These are phyloP conservation scores for Brachionus rubens DNA, from an alignment of 1,140 invertebrate genomes.

Conservation along the genomic window DNA sequence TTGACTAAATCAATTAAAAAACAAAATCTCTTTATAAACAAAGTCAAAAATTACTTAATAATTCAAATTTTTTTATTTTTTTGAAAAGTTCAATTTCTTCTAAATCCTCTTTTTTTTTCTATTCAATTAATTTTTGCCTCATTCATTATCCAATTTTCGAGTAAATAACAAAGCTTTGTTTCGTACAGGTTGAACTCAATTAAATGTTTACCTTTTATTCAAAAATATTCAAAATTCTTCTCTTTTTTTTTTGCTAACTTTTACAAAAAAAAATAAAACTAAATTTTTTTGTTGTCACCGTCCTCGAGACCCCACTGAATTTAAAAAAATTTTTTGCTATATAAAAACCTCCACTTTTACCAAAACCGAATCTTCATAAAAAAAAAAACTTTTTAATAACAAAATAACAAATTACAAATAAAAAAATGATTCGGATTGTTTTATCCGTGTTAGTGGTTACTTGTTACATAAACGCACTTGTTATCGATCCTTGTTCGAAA, in stretches of 20 bases:
- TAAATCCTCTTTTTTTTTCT: slow-evolving; percentile 29
- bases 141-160: slow-evolving; percentile 18
- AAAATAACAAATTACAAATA: neutral
- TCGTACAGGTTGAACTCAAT: slow-evolving; percentile 8
- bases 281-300: too few species aligned
- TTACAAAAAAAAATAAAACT: slow-evolving; percentile 3
- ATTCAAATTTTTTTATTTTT: slow-evolving; percentile 4
- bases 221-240: slow-evolving; percentile 18
- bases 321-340: slow-evolving; percentile 7
- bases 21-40: slow-evolving; percentile 34
- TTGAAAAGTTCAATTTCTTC: slow-evolving; percentile 13
- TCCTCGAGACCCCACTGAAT: too few species aligned
- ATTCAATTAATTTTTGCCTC: slow-evolving; percentile 33
- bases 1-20: slow-evolving; percentile 35
- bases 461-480: neutral
- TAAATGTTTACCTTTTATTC: slow-evolving; percentile 26
- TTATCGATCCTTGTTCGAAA: neutral
- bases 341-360: neutral
- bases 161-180: neutral
- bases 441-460: neutral
- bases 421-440: slow-evolving; percentile 3
- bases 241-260: slow-evolving; percentile 32
- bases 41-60: slow-evolving; percentile 32
- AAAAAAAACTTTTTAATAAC: neutral
- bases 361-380: too few species aligned